phyloP scores from a whole-genome alignment of 2,797 vertebrate species.

The Nothura maculosa region DNA sequence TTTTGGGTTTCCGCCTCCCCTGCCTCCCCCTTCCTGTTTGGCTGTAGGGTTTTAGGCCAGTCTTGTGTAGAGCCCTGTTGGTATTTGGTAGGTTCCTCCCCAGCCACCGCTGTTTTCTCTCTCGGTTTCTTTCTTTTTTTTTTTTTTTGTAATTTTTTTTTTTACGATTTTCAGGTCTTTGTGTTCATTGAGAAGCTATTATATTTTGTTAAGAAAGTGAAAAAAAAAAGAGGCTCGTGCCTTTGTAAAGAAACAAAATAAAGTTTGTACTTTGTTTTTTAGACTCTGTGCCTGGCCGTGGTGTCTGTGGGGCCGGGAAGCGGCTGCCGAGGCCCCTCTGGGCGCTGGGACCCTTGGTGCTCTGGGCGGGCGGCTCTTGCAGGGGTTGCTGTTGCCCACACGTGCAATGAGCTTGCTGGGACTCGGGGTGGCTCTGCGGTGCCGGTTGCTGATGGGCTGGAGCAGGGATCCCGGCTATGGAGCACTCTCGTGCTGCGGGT shows the following conservation, averaged over 20 bases:
- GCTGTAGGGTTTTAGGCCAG: slow-evolving; percentile 73
- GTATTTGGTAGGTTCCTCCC: slow-evolving; percentile 75
- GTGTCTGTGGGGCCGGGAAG: background rate
- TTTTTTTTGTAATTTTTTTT: slow-evolving; percentile 69
- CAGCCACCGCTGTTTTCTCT: slow-evolving; percentile 74
- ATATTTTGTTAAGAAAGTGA: slow-evolving; percentile 92
- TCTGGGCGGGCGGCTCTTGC: background rate
- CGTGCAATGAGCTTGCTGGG: rapidly evolving
- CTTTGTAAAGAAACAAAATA: slow-evolving; percentile 99
- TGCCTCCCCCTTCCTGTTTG: slow-evolving; percentile 35
- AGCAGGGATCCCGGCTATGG: too few species aligned
- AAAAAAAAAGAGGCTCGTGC: slow-evolving; percentile 91
- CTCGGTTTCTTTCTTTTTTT: slow-evolving; percentile 43
- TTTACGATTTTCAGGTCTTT: slow-evolving; percentile 87
- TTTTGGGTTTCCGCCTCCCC: slow-evolving; percentile 73
- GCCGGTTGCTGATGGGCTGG: background rate
- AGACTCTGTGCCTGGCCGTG: slow-evolving; percentile 49
- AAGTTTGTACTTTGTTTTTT: slow-evolving; percentile 99
- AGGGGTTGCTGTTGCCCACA: background rate
- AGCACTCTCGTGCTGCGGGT: background rate
- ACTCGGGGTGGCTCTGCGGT: background rate
- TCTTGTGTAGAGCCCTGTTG: slow-evolving; percentile 52
- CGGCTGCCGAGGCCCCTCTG: background rate
- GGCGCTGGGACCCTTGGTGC: too few species aligned
- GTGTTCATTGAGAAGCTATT: slow-evolving; percentile 95